A percentile compares a stretch with the other conserved stretches of the same genome.
Conservation (phyloP, 2,888 invertebrate species). For the Lepidocyrtoides sp. region DNA sequence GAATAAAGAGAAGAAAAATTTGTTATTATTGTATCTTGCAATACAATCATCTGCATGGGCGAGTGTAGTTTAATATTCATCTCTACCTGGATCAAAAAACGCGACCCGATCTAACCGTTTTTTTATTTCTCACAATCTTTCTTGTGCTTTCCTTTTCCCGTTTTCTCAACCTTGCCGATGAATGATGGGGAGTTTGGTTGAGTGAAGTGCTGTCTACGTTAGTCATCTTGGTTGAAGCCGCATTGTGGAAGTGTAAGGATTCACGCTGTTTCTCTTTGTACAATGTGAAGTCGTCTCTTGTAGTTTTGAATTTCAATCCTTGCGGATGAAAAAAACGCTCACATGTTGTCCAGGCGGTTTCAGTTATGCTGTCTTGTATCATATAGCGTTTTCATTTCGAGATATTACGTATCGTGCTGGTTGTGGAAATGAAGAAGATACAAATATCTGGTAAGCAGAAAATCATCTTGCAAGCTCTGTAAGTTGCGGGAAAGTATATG, state of each 20-base stretch:
- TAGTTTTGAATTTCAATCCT: neutral
- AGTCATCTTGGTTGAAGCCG: constrained; percentile 63
- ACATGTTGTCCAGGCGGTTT: neutral
- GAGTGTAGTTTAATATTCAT: constrained; percentile 60
- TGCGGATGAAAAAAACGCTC: neutral
- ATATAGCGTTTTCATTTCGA: neutral
- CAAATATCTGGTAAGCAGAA: too few species aligned
- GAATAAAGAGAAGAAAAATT: constrained; percentile 56
- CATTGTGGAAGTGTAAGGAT: constrained; percentile 74
- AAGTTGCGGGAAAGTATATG: too few species aligned
- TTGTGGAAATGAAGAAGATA: neutral
- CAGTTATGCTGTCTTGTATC: neutral
- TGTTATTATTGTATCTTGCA: constrained; percentile 66
- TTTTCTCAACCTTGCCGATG: constrained; percentile 28
- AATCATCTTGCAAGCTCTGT: too few species aligned
- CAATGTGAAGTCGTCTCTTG: constrained; percentile 15
- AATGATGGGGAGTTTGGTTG: neutral
- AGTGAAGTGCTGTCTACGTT: constrained; percentile 32
- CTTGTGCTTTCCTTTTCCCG: constrained; percentile 23
- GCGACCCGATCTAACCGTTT: too few species aligned
- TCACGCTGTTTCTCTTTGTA: constrained; percentile 72
- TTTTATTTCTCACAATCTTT: neutral
- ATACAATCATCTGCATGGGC: constrained; percentile 59
- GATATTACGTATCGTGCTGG: constrained; percentile 25
- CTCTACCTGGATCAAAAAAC: neutral